Conservation (phyloP, 2,888 invertebrate species). For the Sclerodermus sp. region DNA sequence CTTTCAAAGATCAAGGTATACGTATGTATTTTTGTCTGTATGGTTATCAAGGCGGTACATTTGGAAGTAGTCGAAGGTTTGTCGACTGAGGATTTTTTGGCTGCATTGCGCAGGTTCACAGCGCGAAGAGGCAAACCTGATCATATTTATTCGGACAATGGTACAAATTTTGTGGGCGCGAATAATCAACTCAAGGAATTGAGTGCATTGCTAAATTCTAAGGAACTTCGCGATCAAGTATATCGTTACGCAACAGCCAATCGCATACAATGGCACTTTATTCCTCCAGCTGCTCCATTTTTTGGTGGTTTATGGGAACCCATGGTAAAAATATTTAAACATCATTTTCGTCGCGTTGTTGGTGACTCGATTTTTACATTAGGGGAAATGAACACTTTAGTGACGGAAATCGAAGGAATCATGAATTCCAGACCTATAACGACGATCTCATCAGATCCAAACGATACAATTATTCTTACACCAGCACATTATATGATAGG, state of each 20-base stretch:
- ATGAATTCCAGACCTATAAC: conserved; percentile 3
- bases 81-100: conserved; percentile 4
- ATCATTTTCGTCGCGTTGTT: conserved; percentile 16
- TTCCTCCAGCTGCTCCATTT: conserved; percentile 3
- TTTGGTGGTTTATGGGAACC: conserved; percentile 10
- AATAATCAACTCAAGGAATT: too few relatives aligned
- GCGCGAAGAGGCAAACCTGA: background rate
- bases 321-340: background rate
- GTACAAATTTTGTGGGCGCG: background rate
- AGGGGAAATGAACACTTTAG: conserved; percentile 7
- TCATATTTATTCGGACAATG: conserved; percentile 3
- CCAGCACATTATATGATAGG: conserved; percentile 8
- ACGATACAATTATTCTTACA: background rate
- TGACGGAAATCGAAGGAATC: conserved; percentile 6
- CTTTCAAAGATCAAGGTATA: conserved; percentile 1
- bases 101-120: background rate
- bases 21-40: conserved; percentile 3
- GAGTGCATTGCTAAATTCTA: too few relatives aligned
- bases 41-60: conserved; percentile 6
- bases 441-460: conserved; percentile 6
- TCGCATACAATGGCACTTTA: conserved; percentile 5
- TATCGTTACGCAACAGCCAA: background rate
- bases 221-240: too few relatives aligned
- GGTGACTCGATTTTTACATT: conserved; percentile 13
- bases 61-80: conserved; percentile 3